phyloP scores from a whole-genome alignment of 2,113 vertebrate species.

The Columba livia region DNA sequence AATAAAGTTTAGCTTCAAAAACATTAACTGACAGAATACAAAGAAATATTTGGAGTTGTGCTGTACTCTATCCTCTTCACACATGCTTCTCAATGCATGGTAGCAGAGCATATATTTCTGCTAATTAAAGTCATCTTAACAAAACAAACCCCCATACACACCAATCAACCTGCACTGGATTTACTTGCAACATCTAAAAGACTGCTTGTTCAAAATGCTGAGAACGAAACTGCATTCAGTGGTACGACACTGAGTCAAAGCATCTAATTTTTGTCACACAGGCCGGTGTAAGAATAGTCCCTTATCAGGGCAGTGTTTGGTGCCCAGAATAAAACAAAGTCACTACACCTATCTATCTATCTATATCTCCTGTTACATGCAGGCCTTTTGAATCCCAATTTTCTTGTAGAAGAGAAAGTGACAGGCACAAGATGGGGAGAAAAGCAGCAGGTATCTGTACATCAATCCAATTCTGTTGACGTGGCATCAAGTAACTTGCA shows the following conservation, averaged over 20 bases:
- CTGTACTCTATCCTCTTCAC: neutral
- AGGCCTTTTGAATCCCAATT: neutral
- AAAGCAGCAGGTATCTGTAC: neutral
- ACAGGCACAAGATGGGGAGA: neutral
- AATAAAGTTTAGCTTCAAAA: neutral
- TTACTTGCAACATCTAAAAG: neutral
- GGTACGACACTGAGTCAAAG: neutral
- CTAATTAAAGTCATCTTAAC: neutral
- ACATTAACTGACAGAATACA: neutral
- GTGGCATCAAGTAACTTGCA: neutral
- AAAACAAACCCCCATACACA: neutral
- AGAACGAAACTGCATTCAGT: neutral
- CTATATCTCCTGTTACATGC: neutral
- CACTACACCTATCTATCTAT: neutral
- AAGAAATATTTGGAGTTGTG: neutral
- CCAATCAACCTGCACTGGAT: accelerated
- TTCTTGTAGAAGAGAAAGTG: neutral
- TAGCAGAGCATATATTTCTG: neutral
- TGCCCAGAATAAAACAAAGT: neutral
- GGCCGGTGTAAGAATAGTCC: neutral
- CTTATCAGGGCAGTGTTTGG: neutral
- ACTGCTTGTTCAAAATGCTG: too few species aligned
- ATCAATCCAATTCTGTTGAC: neutral
- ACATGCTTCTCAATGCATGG: neutral
- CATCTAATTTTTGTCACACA: neutral